Conservation (phyloP, 1,140 invertebrate species). For the Drosophila mayri region DNA sequence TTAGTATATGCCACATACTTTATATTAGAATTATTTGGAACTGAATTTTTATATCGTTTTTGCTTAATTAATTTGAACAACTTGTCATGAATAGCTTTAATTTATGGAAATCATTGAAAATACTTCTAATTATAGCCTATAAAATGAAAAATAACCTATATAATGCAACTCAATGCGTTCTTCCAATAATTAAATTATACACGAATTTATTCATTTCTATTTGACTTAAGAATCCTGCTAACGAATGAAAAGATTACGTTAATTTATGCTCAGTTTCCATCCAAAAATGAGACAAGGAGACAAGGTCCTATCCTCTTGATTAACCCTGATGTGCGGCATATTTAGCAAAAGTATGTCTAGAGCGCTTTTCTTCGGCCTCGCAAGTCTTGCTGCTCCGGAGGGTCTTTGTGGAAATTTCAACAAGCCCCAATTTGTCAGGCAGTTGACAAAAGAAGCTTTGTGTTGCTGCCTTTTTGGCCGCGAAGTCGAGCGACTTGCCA, state of each 20-base stretch:
- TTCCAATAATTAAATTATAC: neutral
- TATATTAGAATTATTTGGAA: neutral
- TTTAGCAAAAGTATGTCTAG: slow-evolving; percentile 16
- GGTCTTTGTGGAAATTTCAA: slow-evolving; percentile 57
- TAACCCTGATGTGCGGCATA: slow-evolving; percentile 27
- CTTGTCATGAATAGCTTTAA: neutral
- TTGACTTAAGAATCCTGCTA: neutral
- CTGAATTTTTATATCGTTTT: neutral
- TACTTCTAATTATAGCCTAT: neutral
- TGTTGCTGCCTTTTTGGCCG: slow-evolving; percentile 58
- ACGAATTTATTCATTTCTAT: neutral
- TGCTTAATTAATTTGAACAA: neutral
- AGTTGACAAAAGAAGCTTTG: slow-evolving; percentile 75
- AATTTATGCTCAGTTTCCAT: neutral
- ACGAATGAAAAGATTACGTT: neutral
- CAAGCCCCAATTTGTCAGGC: slow-evolving; percentile 72
- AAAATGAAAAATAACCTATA: no score
- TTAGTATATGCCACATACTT: neutral
- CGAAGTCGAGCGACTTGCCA: slow-evolving; percentile 34
- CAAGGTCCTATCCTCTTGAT: slow-evolving; percentile 11
- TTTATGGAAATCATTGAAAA: neutral
- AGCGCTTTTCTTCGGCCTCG: neutral
- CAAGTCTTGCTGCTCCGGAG: neutral
- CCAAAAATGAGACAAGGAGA: neutral
- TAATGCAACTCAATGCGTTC: no score